phyloP scores from a whole-genome alignment of 1,140 invertebrate genomes.

The honey bee (Apis mellifera) region Amel_HAv3.1 CM009940.2:2100501-2101000 shows the following conservation, averaged over 20 bases:
- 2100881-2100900: too few relatives aligned
- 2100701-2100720: neutral
- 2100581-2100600: neutral
- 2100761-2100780: too few relatives aligned
- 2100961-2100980: too few relatives aligned
- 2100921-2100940: too few relatives aligned
- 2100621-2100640: neutral
- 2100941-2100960: too few relatives aligned
- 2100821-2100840: too few relatives aligned
- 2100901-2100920: too few relatives aligned
- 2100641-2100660: neutral
- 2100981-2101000: too few relatives aligned
- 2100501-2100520: neutral
- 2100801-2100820: neutral
- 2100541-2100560: neutral
- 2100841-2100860: too few relatives aligned
- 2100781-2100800: too few relatives aligned
- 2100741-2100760: too few relatives aligned
- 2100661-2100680: slow-evolving; percentile 13
- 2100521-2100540: neutral
- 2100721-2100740: neutral
- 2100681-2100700: slow-evolving; percentile 12
- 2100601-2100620: neutral
- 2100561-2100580: neutral
- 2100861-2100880: too few relatives aligned